Evolutionary conservation across 2,797 vertebrate species (phyloP), one percentile per base, ranked within the genome.

Genomic region (Sparidentex hasta): DNA sequence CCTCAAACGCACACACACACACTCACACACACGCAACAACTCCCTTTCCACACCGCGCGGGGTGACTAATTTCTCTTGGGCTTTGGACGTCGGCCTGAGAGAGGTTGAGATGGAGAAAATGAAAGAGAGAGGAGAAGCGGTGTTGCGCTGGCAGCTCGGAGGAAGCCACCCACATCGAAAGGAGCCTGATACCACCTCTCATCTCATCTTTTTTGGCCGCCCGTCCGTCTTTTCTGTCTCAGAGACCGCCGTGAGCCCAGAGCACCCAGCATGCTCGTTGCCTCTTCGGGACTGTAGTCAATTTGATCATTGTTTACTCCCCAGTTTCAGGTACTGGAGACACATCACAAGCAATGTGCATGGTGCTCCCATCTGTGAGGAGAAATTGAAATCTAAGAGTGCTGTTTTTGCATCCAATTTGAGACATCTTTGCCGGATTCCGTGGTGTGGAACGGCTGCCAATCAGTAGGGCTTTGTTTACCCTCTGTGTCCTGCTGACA

Each of bases 41-140:
- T 86, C 75, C 78, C 73, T 82, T 85, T 74, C 75, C 81, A 65
- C 80, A 71, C 78, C 50, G 71, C 80, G 87, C 74, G 44, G 83
- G 85, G 87, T 91, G 92, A 92, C 92, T 94, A 94, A 95, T 95
- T 95, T 95, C 95, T 95, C 93, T 14, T 88, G 94, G 93, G 94
- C 86, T 93, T 93, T 93, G 88, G 93, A 88, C 88, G 85, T 90
- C 29, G 70, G 86, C 23, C 73, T 87, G 84, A 88, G 87, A 87
- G 88, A 85, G 88, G 81, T 81, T 74, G 84, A 88, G 85, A 85
- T 78, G 82, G 74, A 90, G 87, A 90, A 90, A 91, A 91, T 93
- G 81, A 92, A 89, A 88, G 79, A 50, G 67, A 78, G 80, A 80
- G 78, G 72, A 85, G 87, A 89, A 85, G 81, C 80, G 52, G 78